Evolutionary conservation across 2,797 vertebrate species (phyloP).

Genomic region (Trichosurus vulpecula): DNA sequence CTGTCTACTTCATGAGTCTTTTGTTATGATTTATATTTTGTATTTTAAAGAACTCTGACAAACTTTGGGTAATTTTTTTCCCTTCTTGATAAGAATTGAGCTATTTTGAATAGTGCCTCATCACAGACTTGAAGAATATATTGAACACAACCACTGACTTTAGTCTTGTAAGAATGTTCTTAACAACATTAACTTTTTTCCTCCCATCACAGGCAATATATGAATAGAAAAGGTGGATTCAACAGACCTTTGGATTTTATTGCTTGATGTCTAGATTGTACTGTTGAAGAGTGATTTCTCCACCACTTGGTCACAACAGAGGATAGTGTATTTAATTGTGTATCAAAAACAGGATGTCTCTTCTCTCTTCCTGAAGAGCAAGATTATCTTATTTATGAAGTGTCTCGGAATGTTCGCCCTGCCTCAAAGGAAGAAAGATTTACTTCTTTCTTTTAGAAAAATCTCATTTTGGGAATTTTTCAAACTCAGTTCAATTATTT

Average conservation of each 20-base stretch:
- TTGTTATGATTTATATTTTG: conserved; percentile 28
- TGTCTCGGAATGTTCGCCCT: conserved; percentile 44
- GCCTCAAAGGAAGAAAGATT: conserved; percentile 54
- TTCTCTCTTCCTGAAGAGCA: conserved; percentile 60
- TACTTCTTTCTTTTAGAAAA: conserved; percentile 59
- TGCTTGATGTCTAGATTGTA: conserved; percentile 85
- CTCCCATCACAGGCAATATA: conserved; percentile 91
- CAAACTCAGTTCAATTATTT: conserved; percentile 47
- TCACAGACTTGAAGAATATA: conserved; percentile 24
- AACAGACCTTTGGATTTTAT: conserved; percentile 99
- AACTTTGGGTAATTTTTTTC: conserved; percentile 3
- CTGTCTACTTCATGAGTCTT: background rate
- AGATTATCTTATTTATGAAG: conserved; percentile 68
- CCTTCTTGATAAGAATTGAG: conserved; percentile 20
- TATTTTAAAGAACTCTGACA: conserved; percentile 46
- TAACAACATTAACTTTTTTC: conserved; percentile 30
- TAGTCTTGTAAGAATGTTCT: conserved; percentile 31
- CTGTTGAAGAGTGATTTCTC: conserved; percentile 52
- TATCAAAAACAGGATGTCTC: conserved; percentile 64
- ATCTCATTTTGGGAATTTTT: conserved; percentile 25
- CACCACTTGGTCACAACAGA: conserved; percentile 53
- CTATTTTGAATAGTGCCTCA: conserved; percentile 37
- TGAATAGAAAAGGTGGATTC: conserved; percentile 99
- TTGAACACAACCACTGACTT: conserved; percentile 40
- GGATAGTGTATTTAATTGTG: conserved; percentile 64